Evolutionary conservation across 2,113 vertebrate genomes (phyloP), one percentile per base, ranked within the genome.

Genomic region (Tychaedon coryphoeus): DNA sequence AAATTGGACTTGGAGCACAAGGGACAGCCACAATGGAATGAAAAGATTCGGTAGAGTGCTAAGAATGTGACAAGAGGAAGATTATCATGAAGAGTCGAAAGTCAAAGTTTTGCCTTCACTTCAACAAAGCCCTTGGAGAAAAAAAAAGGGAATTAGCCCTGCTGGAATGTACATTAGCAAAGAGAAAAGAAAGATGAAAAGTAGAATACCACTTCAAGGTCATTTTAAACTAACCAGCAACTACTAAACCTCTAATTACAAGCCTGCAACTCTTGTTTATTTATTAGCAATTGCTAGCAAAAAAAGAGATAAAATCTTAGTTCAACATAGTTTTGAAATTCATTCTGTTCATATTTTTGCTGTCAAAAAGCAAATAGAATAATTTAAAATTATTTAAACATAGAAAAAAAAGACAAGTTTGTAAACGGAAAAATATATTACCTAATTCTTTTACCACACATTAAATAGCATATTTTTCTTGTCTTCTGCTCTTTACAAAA

Each of bases 1-100:
- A 94, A 96, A 96, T 90, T 90, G 88, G 95, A 92, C 92, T 93
- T 86, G 3, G 25, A 95, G 88, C 92, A 93, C 60, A 88, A 74
- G 72, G 48, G 64, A 94, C 69, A 72, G 66, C 86, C 75, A 96
- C 82, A 92, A 74, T 92, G 29, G 78, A 95, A 93, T 61, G 36
- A 57, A 93, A 96, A 82, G 78, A 94, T 86, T 78, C 7, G 14
- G 62, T 67, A 92, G 93, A 86, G 86, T 90, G 61, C 64, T 90
- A 77, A 93, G 92, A 93, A 93, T 71, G 79, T 84, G 75, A 93
- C 86, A 90, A 86, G 66, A 84, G 90, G 74, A 84, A 91, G 74
- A 93, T 90, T 88, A 95, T 60, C 76, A 92, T 22, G 86, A 94
- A 90, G 67, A 86, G 64, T 80, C 1, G 0, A 69, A 92, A 94